phyloP scores from a whole-genome alignment of 1,140 invertebrate species.

The Epicauta chinensis region DNA sequence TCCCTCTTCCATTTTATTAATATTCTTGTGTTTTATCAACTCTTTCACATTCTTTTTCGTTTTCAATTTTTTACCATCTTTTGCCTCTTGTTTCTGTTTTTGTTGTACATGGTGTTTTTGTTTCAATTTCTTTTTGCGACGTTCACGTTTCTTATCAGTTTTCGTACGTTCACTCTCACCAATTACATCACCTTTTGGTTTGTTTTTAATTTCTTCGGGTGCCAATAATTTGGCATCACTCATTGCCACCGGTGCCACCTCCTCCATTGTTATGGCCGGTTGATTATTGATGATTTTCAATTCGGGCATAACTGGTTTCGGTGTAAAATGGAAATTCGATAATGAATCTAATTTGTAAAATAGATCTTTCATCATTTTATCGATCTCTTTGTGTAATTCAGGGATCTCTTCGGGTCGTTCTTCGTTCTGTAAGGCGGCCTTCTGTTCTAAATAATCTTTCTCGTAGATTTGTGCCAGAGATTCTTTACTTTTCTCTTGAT shows the following conservation, averaged over 20 bases:
- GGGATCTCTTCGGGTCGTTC: slow-evolving; percentile 62
- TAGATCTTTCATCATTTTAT: slow-evolving; percentile 65
- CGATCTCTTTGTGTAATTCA: slow-evolving; percentile 70
- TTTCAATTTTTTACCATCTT: slow-evolving; percentile 49
- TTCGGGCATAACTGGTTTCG: slow-evolving; percentile 77
- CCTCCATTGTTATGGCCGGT: slow-evolving; percentile 89
- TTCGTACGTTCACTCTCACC: slow-evolving; percentile 70
- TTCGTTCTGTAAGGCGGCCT: slow-evolving; percentile 56
- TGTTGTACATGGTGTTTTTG: slow-evolving; percentile 54
- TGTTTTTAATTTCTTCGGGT: slow-evolving; percentile 86
- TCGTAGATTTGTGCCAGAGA: slow-evolving; percentile 96
- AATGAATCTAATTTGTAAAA: slow-evolving; percentile 89
- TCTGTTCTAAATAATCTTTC: slow-evolving; percentile 81
- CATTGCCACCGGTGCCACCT: slow-evolving; percentile 83
- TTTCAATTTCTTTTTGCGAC: slow-evolving; percentile 78
- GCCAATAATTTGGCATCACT: slow-evolving; percentile 83
- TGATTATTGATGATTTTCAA: slow-evolving; percentile 87
- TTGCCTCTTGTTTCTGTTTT: slow-evolving; percentile 44
- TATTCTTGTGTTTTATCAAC: slow-evolving; percentile 58
- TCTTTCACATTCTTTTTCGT: slow-evolving; percentile 50
- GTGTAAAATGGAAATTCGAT: slow-evolving; percentile 91
- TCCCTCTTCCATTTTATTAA: slow-evolving; percentile 50
- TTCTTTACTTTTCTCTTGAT: slow-evolving; percentile 93
- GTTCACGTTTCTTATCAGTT: slow-evolving; percentile 85
- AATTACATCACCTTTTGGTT: slow-evolving; percentile 70